A percentile compares a stretch with the other conserved stretches of the same genome.
phyloP scores from a whole-genome alignment of 2,888 invertebrate species.

The Tetanocera ferruginea region DNA sequence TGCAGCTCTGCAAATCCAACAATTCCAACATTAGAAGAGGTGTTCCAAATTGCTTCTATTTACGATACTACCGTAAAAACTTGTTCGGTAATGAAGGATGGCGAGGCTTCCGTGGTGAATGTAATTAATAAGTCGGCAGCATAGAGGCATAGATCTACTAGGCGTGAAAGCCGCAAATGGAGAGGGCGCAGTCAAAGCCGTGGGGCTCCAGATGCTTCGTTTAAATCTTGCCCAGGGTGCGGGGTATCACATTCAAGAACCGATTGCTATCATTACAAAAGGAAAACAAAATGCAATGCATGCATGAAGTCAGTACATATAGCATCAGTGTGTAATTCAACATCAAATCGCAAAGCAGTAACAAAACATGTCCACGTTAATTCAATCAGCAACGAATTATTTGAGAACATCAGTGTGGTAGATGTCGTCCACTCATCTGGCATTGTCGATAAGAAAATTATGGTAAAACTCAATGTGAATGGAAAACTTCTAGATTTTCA shows the following conservation, averaged over 20 bases:
- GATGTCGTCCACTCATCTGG: not conserved
- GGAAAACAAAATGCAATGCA: conserved; percentile 19
- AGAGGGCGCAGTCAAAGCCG: not conserved
- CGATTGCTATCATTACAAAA: conserved; percentile 17
- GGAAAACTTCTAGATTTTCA: conserved; percentile 31
- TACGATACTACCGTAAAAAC: conserved; percentile 26
- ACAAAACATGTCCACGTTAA: not conserved
- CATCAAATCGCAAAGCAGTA: conserved; percentile 15
- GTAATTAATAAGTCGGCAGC: not conserved
- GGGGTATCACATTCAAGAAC: conserved; percentile 13
- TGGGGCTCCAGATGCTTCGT: not conserved
- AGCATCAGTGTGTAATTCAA: conserved; percentile 37
- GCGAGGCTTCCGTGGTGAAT: not conserved
- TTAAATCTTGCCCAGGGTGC: conserved; percentile 36
- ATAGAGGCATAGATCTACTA: not conserved
- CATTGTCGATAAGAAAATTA: conserved; percentile 24
- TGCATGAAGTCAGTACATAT: conserved; percentile 34
- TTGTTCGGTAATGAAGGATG: conserved; percentile 23
- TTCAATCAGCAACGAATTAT: not conserved
- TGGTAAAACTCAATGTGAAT: conserved; percentile 31
- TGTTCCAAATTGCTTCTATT: conserved; percentile 30
- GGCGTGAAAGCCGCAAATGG: not conserved
- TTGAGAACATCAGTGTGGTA: not conserved
- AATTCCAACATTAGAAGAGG: conserved; percentile 36
- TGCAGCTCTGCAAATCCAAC: conserved; percentile 34